Conservation (phyloP, 2,113 vertebrate species). For the Larimichthys crocea region DNA sequence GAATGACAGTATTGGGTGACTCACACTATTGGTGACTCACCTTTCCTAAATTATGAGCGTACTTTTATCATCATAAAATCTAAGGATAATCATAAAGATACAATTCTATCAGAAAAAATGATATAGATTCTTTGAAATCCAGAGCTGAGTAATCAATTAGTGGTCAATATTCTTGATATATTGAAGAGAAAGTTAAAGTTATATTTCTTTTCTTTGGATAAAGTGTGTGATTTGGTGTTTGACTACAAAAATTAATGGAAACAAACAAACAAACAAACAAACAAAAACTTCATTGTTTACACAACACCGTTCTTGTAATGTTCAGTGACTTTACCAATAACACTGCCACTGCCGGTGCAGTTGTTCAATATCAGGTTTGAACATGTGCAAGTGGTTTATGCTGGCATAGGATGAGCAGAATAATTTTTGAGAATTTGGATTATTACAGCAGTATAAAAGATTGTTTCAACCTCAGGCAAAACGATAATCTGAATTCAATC, state of each 20-base stretch:
- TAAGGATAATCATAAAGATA: not conserved
- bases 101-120: not conserved
- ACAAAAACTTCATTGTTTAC: too few species aligned
- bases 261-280: too few species aligned
- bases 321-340: not conserved
- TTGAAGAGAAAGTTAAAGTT: not conserved
- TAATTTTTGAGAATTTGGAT: not conserved
- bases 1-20: not conserved
- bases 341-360: not conserved
- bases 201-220: not conserved
- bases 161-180: not conserved
- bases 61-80: not conserved
- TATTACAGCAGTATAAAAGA: not conserved
- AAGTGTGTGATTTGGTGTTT: not conserved
- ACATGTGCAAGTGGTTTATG: not conserved
- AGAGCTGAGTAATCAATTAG: not conserved
- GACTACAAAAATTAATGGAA: not conserved
- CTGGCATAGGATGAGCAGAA: not conserved
- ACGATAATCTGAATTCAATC: not conserved
- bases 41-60: not conserved
- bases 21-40: not conserved
- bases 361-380: not conserved
- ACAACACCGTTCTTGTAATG: not conserved
- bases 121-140: not conserved
- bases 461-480: not conserved